Evolutionary conservation across 1,140 invertebrate species (phyloP), one percentile per base, ranked within the genome.

Genomic region (Bilobella aurantiaca): DNA sequence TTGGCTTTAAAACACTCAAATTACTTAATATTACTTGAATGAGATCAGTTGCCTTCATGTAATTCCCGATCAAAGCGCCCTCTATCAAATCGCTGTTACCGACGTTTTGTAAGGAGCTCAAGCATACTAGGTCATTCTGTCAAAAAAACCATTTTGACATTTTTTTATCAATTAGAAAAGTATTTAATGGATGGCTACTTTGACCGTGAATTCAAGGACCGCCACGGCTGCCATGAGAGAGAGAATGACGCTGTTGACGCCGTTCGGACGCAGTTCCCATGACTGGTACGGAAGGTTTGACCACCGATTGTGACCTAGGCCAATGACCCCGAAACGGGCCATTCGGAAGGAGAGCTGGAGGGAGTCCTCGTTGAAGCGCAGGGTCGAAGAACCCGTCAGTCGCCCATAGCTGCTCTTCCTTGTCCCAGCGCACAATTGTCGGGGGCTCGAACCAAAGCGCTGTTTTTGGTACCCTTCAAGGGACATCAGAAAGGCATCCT

Each of bases 371-470:
- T 89, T 90, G 73, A 87, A 90, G n/a, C 74, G 89, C 89, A 49
- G 87, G 81, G 69, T 92, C 89, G 66, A 90, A 86, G 1, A 91
- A 81, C 72, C 87, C 84, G 62, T 86, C 81, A 1, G 82, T 88
- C 0, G 85, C 86, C 90, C 90, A 93, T 8, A 76, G 74, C 47
- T 78, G 75, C 58, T 74, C 74, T 0, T 81, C 74, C 12, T 61
- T 79, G 65, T 89, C 82, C 89, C 89, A 92, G 64, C 87, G 84
- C 18, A 87, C 88, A 2, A 89, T 84, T 14, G 86, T 79, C 0
- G 90, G 90, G 1, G 88, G 85, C 73, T 93, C 90, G 34, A 90
- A 85, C 87, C 89, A 91, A 63, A 91, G 81, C 5, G 91, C 84
- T 3, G 84, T 83, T 18, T 85, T 82, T 0, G 89, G 87, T 23